Evolutionary conservation across 2,797 vertebrate genomes (phyloP).

Genomic region (Phylloscopus collybita): DNA sequence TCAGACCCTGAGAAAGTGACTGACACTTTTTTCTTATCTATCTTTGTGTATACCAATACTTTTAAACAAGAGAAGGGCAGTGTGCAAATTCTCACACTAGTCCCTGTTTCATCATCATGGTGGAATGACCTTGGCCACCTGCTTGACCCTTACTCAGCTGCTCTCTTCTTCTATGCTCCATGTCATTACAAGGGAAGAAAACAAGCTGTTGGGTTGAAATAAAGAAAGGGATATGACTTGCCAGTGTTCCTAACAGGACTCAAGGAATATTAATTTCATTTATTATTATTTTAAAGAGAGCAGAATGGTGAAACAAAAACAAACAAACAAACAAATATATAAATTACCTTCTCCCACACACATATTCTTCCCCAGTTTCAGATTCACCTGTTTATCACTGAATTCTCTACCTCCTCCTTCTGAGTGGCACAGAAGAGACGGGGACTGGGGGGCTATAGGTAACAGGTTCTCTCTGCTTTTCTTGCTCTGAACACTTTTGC

Average conservation of each 20-base stretch:
- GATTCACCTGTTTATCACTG: not conserved
- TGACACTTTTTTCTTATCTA: not conserved
- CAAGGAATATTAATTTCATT: not conserved
- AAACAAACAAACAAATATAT: not conserved
- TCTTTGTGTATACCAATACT: not conserved
- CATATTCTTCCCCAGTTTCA: not conserved
- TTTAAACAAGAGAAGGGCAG: not conserved
- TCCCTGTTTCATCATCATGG: not conserved
- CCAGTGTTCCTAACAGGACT: not conserved
- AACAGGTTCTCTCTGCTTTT: not conserved
- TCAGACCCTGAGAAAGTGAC: not conserved
- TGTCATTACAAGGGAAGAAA: not conserved
- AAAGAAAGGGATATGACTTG: not conserved
- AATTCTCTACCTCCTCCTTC: not conserved
- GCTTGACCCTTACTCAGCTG: not conserved
- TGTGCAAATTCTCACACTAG: not conserved
- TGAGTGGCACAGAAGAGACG: fast-evolving
- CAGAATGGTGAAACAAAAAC: not conserved
- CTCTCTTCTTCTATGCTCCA: not conserved
- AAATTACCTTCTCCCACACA: not conserved
- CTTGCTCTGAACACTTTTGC: not conserved
- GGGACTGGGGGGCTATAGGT: fast-evolving
- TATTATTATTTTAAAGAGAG: not conserved
- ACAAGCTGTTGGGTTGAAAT: not conserved
- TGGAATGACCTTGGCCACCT: not conserved